Base-by-base conservation (phyloP, 2,113 vertebrate species). In the Hassar affinis region DNA sequence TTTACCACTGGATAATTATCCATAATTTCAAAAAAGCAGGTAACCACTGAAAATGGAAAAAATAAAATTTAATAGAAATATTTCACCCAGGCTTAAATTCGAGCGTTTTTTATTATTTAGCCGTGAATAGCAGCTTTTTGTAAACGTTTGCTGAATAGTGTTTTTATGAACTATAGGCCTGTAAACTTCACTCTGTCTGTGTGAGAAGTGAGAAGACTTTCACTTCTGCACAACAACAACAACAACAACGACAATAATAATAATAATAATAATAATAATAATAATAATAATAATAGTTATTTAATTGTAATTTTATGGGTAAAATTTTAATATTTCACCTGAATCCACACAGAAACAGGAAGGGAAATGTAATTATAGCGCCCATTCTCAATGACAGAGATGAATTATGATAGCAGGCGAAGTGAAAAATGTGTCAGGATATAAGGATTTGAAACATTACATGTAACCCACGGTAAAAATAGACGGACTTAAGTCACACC, bases 391-490 rank as follows among this genome's bases (percentile, higher is more conserved):
- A 59, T 89, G 91, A 87, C 90, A 91, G 90, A 92, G 90, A 94
- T 90, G 82, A 87, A 92, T 71, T 93, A 89, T 87, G 88, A 92
- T 90, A 86, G 81, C 27, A 80, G 71, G 80, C 85, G 68, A 81
- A 82, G 86, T 92, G 91, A 93, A 92, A 88, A 93, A 94, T 93
- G 91, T 93, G 92, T 91, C 87, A 85, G 90, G 91, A 92, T 93
- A 92, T 90, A 91, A 89, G 88, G 33, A 78, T 51, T 85, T 89
- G 86, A 90, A 90, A 94, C 89, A 87, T 92, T 88, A 90, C 90
- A 89, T 91, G 84, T 90, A 91, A 92, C 92, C 90, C 93, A 87
- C 90, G 88, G 89, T 93, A 93, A 93, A 94, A 94, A 93, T 94
- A 94, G 92, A 93, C 91, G 3, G n/a, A 61, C 25, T 69, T 90